Evolutionary conservation across 2,888 invertebrate species (phyloP).

Genomic region (Apantesis nais): DNA sequence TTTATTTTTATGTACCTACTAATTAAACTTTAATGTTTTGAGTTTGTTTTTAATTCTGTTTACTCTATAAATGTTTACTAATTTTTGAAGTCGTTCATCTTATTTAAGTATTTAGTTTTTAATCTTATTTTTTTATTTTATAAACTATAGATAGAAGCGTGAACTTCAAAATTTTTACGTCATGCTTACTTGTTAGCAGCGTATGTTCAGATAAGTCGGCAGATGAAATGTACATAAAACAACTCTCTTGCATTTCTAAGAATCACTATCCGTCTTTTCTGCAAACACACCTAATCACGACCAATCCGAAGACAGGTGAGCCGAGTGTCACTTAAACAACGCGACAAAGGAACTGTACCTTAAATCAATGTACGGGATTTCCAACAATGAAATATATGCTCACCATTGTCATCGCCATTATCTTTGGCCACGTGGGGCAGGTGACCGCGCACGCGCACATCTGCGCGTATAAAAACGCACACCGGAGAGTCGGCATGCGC

Average conservation of each 20-base stretch:
- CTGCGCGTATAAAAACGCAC: constrained; percentile 72
- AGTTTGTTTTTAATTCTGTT: neutral
- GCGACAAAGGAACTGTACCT: constrained; percentile 55
- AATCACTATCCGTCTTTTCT: constrained; percentile 4
- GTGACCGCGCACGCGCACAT: constrained; percentile 82
- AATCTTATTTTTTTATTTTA: no score
- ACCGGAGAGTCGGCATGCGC: constrained; percentile 71
- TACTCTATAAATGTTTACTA: neutral
- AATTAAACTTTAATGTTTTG: neutral
- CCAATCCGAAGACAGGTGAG: constrained; percentile 58
- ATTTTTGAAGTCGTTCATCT: neutral
- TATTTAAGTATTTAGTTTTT: no score
- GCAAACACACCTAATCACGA: constrained; percentile 24
- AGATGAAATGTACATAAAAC: neutral
- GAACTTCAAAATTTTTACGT: neutral
- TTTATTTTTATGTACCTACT: no score
- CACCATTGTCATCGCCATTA: constrained; percentile 71
- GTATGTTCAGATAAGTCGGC: no score
- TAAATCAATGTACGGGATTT: constrained; percentile 74
- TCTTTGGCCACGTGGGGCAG: constrained; percentile 82
- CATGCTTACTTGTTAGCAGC: neutral
- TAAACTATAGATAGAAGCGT: no score
- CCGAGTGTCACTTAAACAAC: constrained; percentile 37
- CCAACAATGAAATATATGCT: constrained; percentile 70
- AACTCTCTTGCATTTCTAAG: neutral